Conservation (phyloP, 2,888 invertebrate genomes). For the Miltochrista miniata region DNA sequence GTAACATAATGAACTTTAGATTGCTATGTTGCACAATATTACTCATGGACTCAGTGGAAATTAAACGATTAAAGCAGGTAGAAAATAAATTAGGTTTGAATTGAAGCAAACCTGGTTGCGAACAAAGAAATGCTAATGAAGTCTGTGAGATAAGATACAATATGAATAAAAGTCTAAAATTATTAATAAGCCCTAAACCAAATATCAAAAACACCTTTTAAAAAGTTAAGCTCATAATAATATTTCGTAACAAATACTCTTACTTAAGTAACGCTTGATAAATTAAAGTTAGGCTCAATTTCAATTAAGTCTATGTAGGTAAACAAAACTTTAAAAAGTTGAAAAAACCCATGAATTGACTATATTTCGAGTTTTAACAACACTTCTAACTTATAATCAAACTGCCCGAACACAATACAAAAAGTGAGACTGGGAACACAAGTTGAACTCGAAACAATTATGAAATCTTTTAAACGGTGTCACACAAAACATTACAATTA, state of each 20-base stretch:
- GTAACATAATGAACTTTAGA: conserved; percentile 29
- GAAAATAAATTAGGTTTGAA: conserved; percentile 4
- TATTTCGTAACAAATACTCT: background rate
- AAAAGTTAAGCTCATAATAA: too few relatives aligned
- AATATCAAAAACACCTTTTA: background rate
- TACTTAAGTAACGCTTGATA: conserved; percentile 5
- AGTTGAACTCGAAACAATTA: conserved; percentile 41
- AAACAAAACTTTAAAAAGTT: conserved; percentile 10
- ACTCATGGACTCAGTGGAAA: conserved; percentile 3
- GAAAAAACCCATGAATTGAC: conserved; percentile 13
- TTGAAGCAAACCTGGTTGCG: conserved; percentile 11
- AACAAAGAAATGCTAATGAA: conserved; percentile 10
- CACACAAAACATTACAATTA: conserved; percentile 9
- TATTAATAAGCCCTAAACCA: background rate
- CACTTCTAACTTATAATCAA: conserved; percentile 23
- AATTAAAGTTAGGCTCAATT: conserved; percentile 19
- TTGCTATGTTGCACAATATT: conserved; percentile 41
- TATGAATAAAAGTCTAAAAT: background rate
- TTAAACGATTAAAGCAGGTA: conserved; percentile 6
- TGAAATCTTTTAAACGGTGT: conserved; percentile 20
- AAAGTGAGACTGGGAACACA: conserved; percentile 39
- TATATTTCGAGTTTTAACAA: conserved; percentile 36
- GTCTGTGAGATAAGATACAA: background rate
- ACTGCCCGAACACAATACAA: conserved; percentile 29
- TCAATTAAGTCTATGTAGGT: conserved; percentile 13